phyloP scores from a whole-genome alignment of 2,888 invertebrate genomes.

The Pecten maximus region DNA sequence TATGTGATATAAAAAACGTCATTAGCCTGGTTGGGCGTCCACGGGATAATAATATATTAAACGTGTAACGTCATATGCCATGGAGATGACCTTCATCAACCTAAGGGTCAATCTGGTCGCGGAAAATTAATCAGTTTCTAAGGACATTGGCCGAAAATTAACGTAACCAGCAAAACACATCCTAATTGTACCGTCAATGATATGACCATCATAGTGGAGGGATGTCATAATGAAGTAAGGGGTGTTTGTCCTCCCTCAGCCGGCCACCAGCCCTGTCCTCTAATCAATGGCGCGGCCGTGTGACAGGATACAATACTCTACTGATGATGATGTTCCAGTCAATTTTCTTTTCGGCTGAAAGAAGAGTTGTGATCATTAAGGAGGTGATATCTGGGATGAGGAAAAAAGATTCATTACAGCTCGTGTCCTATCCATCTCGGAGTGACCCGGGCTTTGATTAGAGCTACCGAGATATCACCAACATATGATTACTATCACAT shows the following conservation, averaged over 20 bases:
- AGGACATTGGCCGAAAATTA: conserved; percentile 35
- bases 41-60: not conserved
- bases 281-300: not conserved
- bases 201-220: not conserved
- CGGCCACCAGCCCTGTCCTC: not conserved
- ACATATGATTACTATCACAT: conserved; percentile 35
- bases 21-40: not conserved
- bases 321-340: conserved; percentile 33
- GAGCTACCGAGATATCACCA: conserved; percentile 20
- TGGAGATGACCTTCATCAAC: not conserved
- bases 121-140: conserved; percentile 33
- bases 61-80: conserved; percentile 4
- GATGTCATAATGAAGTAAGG: conserved; percentile 29
- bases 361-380: conserved; percentile 25
- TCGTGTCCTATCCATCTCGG: conserved; percentile 25
- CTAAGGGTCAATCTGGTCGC: not conserved
- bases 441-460: conserved; percentile 29
- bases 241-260: not conserved
- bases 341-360: conserved; percentile 30
- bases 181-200: conserved; percentile 6
- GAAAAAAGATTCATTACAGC: conserved; percentile 34
- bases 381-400: conserved; percentile 26
- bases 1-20: not conserved
- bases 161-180: conserved; percentile 6
- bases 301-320: not conserved